Evolutionary conservation across 2,888 invertebrate species (phyloP).

Genomic region (Keiferia lycopersicella): DNA sequence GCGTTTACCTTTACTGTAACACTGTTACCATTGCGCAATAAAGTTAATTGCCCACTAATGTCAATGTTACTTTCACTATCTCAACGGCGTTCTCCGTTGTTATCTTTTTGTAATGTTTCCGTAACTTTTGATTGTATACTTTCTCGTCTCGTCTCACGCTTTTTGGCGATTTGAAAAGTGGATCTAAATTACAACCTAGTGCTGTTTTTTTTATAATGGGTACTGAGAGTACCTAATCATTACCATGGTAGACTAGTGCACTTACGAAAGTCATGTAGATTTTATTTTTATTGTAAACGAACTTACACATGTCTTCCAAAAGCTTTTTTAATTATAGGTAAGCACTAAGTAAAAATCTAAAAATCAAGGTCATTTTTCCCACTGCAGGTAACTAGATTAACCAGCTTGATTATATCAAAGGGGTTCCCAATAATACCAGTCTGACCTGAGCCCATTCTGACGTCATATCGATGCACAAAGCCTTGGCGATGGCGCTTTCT

Average conservation of each 20-base stretch:
- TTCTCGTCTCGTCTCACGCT: slow-evolving; percentile 43
- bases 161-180: slow-evolving; percentile 15
- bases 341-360: too few species aligned
- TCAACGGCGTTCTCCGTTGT: slow-evolving; percentile 48
- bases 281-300: too few species aligned
- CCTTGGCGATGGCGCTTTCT: slow-evolving; percentile 44
- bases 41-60: slow-evolving; percentile 70
- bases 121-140: slow-evolving; percentile 53
- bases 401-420: neutral
- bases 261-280: too few species aligned
- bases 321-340: too few species aligned
- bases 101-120: slow-evolving; percentile 55
- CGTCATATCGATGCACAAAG: neutral
- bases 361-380: too few species aligned
- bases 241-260: too few species aligned
- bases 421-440: neutral
- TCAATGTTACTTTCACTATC: slow-evolving; percentile 77
- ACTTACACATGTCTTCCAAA: too few species aligned
- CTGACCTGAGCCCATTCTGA: neutral
- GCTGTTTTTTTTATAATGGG: neutral
- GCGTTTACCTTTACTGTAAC: too few species aligned
- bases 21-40: slow-evolving; percentile 57
- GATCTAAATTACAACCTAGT: slow-evolving; percentile 19
- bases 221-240: neutral
- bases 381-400: too few species aligned